phyloP scores from a whole-genome alignment of 2,888 invertebrate species.

The Antheraea assamensis region DNA sequence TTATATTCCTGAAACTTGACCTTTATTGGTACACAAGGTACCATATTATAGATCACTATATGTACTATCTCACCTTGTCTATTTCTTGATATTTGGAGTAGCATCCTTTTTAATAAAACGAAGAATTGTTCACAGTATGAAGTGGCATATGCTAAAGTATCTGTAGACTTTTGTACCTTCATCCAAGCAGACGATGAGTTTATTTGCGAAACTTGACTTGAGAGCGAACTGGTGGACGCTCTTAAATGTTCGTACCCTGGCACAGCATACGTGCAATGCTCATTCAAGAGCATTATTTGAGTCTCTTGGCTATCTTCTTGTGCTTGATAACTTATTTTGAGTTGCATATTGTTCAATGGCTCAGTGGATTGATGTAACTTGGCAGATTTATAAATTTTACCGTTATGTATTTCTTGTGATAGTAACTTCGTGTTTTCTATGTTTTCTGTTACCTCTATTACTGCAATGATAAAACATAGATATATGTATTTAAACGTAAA shows the following conservation, averaged over 20 bases:
- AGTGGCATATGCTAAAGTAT: slow-evolving; percentile 71
- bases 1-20: no score
- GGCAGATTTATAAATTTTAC: slow-evolving; percentile 73
- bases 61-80: slow-evolving; percentile 67
- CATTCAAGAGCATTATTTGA: slow-evolving; percentile 65
- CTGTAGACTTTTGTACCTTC: slow-evolving; percentile 77
- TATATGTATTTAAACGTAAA: neutral
- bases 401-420: slow-evolving; percentile 82
- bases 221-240: slow-evolving; percentile 61
- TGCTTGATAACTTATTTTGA: slow-evolving; percentile 68
- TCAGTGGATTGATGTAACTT: slow-evolving; percentile 52
- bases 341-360: slow-evolving; percentile 55
- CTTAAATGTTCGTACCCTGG: slow-evolving; percentile 59
- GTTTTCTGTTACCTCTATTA: slow-evolving; percentile 85
- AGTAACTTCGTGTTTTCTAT: slow-evolving; percentile 74
- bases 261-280: slow-evolving; percentile 70
- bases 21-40: no score
- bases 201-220: slow-evolving; percentile 63
- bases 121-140: slow-evolving; percentile 82
- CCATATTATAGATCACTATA: no score
- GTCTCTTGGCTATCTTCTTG: slow-evolving; percentile 63
- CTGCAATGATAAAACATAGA: slow-evolving; percentile 63
- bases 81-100: slow-evolving; percentile 83
- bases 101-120: slow-evolving; percentile 82
- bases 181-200: slow-evolving; percentile 75